Conservation (phyloP, 2,797 vertebrate genomes). For the Rhinichthys osculus region DNA sequence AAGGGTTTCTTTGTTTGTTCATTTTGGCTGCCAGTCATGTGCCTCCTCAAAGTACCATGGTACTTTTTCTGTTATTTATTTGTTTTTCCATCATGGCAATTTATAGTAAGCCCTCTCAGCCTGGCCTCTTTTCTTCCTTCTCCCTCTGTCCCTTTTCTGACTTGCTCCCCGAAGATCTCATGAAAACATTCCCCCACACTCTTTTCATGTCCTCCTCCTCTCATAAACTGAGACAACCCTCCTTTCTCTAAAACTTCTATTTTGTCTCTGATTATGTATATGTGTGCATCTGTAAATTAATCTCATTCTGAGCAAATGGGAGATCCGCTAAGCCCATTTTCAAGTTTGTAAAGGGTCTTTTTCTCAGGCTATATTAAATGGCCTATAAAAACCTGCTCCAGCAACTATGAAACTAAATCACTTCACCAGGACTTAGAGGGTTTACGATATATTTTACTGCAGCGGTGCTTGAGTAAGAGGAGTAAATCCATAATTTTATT, state of each 20-base stretch:
- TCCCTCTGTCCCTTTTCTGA: constrained; percentile 14
- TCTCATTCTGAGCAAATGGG: not conserved
- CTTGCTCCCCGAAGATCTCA: constrained; percentile 13
- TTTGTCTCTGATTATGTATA: not conserved
- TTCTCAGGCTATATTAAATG: constrained; percentile 16
- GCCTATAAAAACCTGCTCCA: constrained; percentile 36
- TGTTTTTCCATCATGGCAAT: constrained; percentile 51
- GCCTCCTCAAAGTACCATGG: constrained; percentile 33
- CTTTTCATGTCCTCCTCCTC: not conserved
- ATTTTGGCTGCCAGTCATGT: constrained; percentile 36
- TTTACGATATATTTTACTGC: not conserved
- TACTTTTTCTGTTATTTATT: constrained; percentile 35
- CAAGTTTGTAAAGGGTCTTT: not conserved
- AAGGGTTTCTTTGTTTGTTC: constrained; percentile 31
- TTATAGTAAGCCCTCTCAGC: constrained; percentile 33
- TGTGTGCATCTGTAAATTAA: not conserved
- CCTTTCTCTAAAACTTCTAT: not conserved
- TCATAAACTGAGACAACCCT: not conserved
- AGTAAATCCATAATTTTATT: not conserved
- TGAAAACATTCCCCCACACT: constrained; percentile 37
- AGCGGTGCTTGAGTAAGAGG: not conserved
- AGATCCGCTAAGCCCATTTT: not conserved
- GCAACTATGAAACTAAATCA: constrained; percentile 30
- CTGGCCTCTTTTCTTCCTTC: constrained; percentile 23
- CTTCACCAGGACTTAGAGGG: not conserved